phyloP scores from a whole-genome alignment of 2,888 invertebrate genomes.

The Chalcis sispes region DNA sequence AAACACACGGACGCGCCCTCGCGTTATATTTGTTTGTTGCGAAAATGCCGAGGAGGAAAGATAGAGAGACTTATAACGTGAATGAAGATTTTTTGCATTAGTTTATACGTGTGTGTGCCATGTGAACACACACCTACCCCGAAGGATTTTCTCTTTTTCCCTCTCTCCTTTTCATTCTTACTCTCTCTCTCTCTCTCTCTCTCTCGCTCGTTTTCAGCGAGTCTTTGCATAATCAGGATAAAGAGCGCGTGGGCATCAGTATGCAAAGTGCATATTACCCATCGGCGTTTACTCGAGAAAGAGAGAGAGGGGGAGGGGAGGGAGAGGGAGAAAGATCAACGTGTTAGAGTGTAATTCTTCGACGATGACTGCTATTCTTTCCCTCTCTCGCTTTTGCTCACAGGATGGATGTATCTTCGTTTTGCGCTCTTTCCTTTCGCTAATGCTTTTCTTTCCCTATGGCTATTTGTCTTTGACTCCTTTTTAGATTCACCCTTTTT shows the following conservation, averaged over 20 bases:
- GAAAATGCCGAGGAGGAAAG: background rate
- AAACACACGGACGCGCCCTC: background rate
- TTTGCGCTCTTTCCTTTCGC: background rate
- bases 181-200: background rate
- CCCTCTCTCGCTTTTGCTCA: constrained; percentile 15
- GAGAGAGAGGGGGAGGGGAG: no score
- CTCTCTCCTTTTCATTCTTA: constrained; percentile 14
- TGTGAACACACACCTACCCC: no score
- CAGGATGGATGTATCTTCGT: background rate
- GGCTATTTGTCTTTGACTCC: background rate
- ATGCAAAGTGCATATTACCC: constrained; percentile 58
- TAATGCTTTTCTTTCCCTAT: constrained; percentile 17
- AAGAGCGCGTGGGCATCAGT: constrained; percentile 53
- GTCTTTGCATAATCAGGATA: constrained; percentile 54
- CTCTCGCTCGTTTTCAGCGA: background rate
- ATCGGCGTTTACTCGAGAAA: no score
- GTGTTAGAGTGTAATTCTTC: constrained; percentile 38
- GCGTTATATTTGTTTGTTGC: constrained; percentile 47
- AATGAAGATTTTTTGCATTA: no score
- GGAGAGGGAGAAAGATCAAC: constrained; percentile 22
- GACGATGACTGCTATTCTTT: constrained; percentile 36
- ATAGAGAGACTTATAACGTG: background rate
- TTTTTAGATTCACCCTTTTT: background rate
- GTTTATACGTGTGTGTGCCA: no score
- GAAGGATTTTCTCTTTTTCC: no score